Evolutionary conservation across 2,888 invertebrate genomes (phyloP).

Genomic region (Lacanobia wlatinum): DNA sequence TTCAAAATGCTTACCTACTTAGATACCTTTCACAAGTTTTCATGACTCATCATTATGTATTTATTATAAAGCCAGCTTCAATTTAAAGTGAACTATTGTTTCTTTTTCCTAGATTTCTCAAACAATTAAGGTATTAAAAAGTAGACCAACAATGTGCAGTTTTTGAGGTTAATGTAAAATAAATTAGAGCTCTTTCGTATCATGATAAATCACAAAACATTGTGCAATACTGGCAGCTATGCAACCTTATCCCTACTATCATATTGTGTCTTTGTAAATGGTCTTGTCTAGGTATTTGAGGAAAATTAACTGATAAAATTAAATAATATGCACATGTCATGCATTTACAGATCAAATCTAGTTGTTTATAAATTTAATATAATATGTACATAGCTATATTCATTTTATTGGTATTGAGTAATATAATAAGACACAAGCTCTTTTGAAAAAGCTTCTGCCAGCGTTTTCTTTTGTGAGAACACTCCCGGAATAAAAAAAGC

Average conservation of each 20-base stretch:
- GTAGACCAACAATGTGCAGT: too few relatives aligned
- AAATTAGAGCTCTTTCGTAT: slow-evolving; percentile 5
- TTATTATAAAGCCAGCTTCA: neutral
- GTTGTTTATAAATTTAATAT: too few relatives aligned
- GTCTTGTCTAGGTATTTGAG: neutral
- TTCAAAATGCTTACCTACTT: slow-evolving; percentile 11
- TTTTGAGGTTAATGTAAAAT: neutral
- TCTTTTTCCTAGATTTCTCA: neutral
- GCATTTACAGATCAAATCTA: too few relatives aligned
- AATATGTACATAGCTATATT: too few relatives aligned
- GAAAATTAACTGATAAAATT: slow-evolving; percentile 3
- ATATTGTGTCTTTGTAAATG: too few relatives aligned
- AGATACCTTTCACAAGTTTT: slow-evolving; percentile 10
- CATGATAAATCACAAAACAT: neutral
- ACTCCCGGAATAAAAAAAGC: too few relatives aligned
- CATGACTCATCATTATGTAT: neutral
- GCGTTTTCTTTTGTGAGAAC: too few relatives aligned
- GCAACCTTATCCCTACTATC: neutral
- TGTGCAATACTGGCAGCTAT: neutral
- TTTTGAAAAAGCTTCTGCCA: too few relatives aligned
- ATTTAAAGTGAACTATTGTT: neutral
- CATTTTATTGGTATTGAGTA: too few relatives aligned
- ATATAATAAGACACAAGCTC: too few relatives aligned
- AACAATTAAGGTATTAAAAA: neutral
- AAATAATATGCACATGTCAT: too few relatives aligned